Base-by-base conservation (phyloP, 2,888 invertebrate genomes). In the Drosophila prolongata region DNA sequence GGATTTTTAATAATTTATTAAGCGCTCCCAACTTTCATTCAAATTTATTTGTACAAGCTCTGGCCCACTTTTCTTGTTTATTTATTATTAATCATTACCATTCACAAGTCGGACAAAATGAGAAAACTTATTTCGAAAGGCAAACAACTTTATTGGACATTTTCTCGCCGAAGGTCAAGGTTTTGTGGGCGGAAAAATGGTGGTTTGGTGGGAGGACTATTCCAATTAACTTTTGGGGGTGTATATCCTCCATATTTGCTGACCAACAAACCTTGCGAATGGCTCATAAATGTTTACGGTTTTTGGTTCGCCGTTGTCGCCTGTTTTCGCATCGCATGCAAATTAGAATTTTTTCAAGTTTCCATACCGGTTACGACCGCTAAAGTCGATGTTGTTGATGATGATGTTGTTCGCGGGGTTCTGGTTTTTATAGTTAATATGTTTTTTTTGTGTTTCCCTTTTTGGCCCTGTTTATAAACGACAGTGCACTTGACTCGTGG, bases 291-390 rank as follows among this genome's bases (percentile, higher is more conserved):
- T 58, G 61, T 81, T 68, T 30, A 53, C 53, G 68, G 46, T 24
- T 68, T 66, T 67, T 68, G 53, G 53, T 13, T 19, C 16, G 35
- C 24, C 19, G 58, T 24, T 60, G 50, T 55, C 14, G 74, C 77
- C 55, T 74, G 57, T 72, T 74, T 65, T 67, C 65, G 68, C 68
- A 27, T 47, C 46, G 71, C 83, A 85, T 87, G 80, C 78, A 82
- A 81, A 81, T 87, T 64, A 60, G 55, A 30, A 35, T 44, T 54
- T 43, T 57, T 76, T 42, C 69, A 50, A 69, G 60, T 76, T 73
- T 68, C 40, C 47, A 30, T 81, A 81, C 81, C 74, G 74, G 76
- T 87, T 80, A 43, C 42, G 64, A 49, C 8, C 44, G 14, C 54
- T 61, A 38, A 46, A 38, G 56, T 50, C 24, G 6, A 24, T 56